These are phyloP conservation scores for Tauraco erythrolophus DNA, from an alignment of 2,113 vertebrate species.

Conservation along the genomic window DNA sequence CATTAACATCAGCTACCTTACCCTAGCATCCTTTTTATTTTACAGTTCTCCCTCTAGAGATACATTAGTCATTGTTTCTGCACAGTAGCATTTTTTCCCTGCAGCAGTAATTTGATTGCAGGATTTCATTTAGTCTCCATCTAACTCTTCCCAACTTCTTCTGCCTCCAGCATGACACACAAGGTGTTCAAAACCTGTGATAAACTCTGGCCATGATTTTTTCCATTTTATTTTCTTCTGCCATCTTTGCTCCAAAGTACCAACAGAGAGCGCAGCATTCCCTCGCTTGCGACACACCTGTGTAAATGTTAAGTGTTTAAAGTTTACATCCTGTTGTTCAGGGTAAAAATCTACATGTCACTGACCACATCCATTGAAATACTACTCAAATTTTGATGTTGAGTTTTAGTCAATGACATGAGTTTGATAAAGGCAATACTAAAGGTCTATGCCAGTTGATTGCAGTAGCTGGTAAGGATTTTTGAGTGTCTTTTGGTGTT, in stretches of 20 bases:
- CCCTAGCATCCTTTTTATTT: background rate
- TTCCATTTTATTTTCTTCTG: background rate
- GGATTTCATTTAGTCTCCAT: background rate
- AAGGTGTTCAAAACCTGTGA: background rate
- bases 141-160: background rate
- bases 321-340: background rate
- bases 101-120: constrained; percentile 9
- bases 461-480: background rate
- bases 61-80: constrained; percentile 19
- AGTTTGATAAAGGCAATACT: background rate
- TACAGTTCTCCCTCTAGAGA: background rate
- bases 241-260: background rate
- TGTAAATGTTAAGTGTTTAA: background rate
- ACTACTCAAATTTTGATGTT: background rate
- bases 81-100: background rate
- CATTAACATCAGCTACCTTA: background rate
- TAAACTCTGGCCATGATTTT: background rate
- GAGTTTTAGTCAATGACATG: background rate
- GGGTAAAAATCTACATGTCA: background rate
- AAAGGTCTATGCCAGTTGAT: background rate
- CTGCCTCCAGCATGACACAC: background rate
- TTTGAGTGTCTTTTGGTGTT: background rate
- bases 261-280: background rate
- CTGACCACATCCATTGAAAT: background rate
- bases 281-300: background rate